phyloP scores from a whole-genome alignment of 2,888 invertebrate genomes.

The Acronicta alni region DNA sequence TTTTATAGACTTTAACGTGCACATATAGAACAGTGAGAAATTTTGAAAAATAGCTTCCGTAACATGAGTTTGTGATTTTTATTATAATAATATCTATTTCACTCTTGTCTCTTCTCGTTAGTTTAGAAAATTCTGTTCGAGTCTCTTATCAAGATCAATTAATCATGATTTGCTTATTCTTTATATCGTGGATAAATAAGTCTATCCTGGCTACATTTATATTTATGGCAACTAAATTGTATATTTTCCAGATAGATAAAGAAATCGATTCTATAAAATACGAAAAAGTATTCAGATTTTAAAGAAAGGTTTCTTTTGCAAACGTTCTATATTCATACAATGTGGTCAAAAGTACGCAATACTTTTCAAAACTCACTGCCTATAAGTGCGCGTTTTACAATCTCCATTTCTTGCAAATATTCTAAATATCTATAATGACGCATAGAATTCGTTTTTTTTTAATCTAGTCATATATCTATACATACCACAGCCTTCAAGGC shows the following conservation, averaged over 20 bases:
- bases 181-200: too few species aligned
- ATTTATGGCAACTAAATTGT: too few species aligned
- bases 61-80: background rate
- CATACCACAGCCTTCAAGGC: conserved; percentile 84
- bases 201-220: too few species aligned
- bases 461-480: conserved; percentile 59
- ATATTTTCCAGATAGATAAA: background rate
- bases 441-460: conserved; percentile 39
- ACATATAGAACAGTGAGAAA: conserved; percentile 13
- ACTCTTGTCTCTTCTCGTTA: too few species aligned
- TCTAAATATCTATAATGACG: conserved; percentile 32
- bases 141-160: too few species aligned
- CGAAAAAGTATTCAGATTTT: too few species aligned
- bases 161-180: too few species aligned
- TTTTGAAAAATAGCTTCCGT: background rate
- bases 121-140: too few species aligned
- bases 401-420: conserved; percentile 9
- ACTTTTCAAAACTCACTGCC: background rate
- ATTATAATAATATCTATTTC: too few species aligned
- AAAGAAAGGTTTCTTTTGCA: too few species aligned
- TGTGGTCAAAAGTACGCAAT: background rate
- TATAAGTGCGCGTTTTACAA: conserved; percentile 13
- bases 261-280: background rate
- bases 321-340: too few species aligned
- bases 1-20: conserved; percentile 11